Evolutionary conservation across 2,888 invertebrate genomes (phyloP).

Genomic region (Campaea margaritaria): DNA sequence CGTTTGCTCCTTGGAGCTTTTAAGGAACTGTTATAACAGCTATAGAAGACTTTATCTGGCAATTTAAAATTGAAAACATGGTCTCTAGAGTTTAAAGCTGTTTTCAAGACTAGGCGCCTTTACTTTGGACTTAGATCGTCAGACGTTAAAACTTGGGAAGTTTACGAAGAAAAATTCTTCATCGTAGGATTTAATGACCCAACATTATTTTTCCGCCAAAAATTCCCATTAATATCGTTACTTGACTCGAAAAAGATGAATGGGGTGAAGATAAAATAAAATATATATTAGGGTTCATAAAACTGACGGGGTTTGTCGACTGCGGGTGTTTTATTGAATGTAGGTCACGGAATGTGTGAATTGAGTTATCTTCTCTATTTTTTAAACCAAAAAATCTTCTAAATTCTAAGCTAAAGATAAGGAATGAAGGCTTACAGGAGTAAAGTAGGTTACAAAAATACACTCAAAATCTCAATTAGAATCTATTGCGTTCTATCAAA

Average conservation of each 20-base stretch:
- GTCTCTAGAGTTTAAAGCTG: conserved; percentile 29
- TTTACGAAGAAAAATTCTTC: conserved; percentile 38
- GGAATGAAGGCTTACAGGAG: too few species aligned
- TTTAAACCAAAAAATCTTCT: not conserved
- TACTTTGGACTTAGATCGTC: conserved; percentile 24
- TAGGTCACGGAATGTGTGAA: conserved; percentile 19
- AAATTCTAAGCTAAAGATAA: too few species aligned
- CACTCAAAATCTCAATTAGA: too few species aligned
- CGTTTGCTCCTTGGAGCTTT: conserved; percentile 26
- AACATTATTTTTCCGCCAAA: conserved; percentile 46
- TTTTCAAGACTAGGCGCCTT: conserved; percentile 15
- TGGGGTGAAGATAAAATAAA: conserved; percentile 60
- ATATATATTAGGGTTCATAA: conserved; percentile 59
- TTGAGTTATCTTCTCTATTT: conserved; percentile 11
- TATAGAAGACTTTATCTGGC: conserved; percentile 20
- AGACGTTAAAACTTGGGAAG: conserved; percentile 26
- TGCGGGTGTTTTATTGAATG: conserved; percentile 59
- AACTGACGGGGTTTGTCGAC: conserved; percentile 52
- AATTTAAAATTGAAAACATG: conserved; percentile 37
- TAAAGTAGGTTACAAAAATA: too few species aligned
- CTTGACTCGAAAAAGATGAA: conserved; percentile 58
- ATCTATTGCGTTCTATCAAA: too few species aligned
- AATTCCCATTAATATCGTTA: conserved; percentile 49
- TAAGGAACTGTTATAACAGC: conserved; percentile 30
- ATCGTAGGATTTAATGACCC: conserved; percentile 42